Evolutionary conservation across 2,888 invertebrate species (phyloP).

Genomic region (Microchrysa polita): DNA sequence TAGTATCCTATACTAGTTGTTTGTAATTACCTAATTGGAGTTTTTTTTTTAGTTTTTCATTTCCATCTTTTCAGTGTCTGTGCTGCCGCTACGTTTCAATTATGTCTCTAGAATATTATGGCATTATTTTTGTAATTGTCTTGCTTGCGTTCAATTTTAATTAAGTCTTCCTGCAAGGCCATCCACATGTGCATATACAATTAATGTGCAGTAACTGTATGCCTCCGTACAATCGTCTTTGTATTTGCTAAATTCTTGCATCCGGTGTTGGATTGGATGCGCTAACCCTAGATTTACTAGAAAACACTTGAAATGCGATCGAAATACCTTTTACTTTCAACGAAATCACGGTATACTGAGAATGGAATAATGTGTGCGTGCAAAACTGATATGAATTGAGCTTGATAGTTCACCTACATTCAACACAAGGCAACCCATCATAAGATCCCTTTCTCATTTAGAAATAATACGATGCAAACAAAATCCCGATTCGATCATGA

Average conservation of each 20-base stretch:
- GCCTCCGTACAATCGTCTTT: background rate
- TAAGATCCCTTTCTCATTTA: too few species aligned
- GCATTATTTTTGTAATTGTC: too few species aligned
- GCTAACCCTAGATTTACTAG: constrained; percentile 11
- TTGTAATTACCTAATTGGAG: constrained; percentile 43
- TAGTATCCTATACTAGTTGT: constrained; percentile 18
- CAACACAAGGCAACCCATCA: too few species aligned
- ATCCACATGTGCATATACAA: background rate
- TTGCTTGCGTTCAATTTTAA: constrained; percentile 10
- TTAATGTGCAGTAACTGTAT: constrained; percentile 12
- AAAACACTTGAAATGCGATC: constrained; percentile 2
- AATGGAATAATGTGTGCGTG: too few species aligned
- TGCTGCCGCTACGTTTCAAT: background rate
- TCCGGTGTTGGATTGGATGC: background rate
- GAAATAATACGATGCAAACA: too few species aligned
- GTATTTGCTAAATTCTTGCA: background rate
- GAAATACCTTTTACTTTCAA: constrained; percentile 27
- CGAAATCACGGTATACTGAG: too few species aligned
- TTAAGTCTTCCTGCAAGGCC: background rate
- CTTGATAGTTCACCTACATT: too few species aligned
- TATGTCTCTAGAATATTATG: background rate
- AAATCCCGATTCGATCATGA: too few species aligned
- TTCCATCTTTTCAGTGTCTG: constrained; percentile 21
- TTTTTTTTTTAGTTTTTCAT: constrained; percentile 7
- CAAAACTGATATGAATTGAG: too few species aligned